Conservation (phyloP, 2,888 invertebrate species). For the Hymenopus coronatus region DNA sequence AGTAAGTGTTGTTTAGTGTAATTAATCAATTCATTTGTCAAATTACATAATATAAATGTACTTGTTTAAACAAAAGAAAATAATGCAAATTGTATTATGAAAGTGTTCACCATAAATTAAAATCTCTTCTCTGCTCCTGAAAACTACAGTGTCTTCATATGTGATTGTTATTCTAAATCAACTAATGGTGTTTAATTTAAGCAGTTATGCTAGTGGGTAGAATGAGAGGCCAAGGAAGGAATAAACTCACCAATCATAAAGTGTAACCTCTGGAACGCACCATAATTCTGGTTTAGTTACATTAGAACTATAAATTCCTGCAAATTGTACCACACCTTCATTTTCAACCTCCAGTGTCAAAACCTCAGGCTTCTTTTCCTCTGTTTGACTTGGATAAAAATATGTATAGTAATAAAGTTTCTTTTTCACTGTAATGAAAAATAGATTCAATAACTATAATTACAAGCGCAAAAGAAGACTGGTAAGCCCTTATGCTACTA, state of each 20-base stretch:
- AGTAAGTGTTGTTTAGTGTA: no score
- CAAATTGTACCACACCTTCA: not conserved
- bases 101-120: no score
- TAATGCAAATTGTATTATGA: no score
- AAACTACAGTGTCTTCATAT: no score
- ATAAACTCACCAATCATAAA: not conserved
- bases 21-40: no score
- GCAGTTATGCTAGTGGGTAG: no score
- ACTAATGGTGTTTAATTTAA: not conserved
- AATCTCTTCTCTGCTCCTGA: no score
- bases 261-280: not conserved
- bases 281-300: not conserved
- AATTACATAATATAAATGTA: no score
- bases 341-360: not conserved
- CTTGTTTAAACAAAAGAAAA: no score
- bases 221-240: not conserved
- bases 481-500: no score
- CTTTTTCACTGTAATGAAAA: not conserved
- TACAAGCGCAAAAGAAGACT: no score
- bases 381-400: not conserved
- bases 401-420: not conserved
- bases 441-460: not conserved
- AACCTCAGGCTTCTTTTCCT: not conserved
- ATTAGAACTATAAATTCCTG: not conserved
- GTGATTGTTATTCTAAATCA: not conserved